phyloP scores from a whole-genome alignment of 2,113 vertebrate genomes.

The Falco punctatus region DNA sequence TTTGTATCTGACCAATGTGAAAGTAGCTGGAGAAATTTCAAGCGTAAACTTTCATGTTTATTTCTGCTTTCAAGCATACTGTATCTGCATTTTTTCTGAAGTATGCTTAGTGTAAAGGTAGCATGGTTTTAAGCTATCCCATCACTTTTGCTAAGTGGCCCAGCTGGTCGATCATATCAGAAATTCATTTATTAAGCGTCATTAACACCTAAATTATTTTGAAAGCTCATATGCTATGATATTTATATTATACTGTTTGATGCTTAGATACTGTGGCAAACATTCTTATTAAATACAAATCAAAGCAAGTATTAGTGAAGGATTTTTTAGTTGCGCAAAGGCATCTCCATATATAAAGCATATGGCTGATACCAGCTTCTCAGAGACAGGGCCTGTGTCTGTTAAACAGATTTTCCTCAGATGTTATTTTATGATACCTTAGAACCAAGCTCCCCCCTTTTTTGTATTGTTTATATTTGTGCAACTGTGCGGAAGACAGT shows the following conservation, averaged over 20 bases:
- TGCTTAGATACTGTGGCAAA: background rate
- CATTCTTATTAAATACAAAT: background rate
- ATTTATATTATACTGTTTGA: background rate
- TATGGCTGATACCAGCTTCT: background rate
- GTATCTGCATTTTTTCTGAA: background rate
- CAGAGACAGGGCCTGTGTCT: background rate
- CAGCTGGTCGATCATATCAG: background rate
- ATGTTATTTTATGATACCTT: background rate
- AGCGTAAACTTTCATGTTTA: background rate
- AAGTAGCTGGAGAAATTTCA: background rate
- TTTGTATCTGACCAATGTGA: background rate
- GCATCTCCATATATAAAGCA: background rate
- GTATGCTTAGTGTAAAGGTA: background rate
- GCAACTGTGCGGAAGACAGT: background rate
- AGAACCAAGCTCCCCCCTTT: background rate
- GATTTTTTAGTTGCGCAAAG: background rate
- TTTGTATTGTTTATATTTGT: constrained; percentile 3
- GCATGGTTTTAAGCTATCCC: background rate
- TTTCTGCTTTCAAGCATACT: background rate
- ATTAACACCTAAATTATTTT: background rate
- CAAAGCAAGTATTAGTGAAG: background rate
- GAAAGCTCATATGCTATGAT: background rate
- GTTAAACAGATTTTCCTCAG: background rate
- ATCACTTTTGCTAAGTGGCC: background rate
- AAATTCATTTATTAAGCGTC: background rate